Evolutionary conservation across 2,888 invertebrate genomes (phyloP).

Genomic region (Stratiomys singularior): DNA sequence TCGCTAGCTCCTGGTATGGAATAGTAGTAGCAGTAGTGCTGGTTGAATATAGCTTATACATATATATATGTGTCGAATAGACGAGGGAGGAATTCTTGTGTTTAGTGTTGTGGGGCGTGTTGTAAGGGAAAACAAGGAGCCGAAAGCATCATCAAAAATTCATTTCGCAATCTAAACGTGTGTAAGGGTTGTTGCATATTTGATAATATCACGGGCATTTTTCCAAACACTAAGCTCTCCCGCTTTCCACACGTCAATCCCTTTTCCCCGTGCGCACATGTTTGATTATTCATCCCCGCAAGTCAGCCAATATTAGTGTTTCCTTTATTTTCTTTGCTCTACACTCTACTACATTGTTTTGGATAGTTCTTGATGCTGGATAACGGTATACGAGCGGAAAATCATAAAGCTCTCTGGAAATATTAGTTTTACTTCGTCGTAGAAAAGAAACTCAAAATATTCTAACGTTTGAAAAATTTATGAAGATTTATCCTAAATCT

Average conservation of each 20-base stretch:
- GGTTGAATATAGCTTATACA: too few species aligned
- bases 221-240: slow-evolving; percentile 36
- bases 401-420: neutral
- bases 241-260: neutral
- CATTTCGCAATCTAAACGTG: slow-evolving; percentile 67
- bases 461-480: neutral
- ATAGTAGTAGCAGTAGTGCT: too few species aligned
- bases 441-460: neutral
- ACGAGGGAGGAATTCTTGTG: too few species aligned
- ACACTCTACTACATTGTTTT: neutral
- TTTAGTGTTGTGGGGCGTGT: neutral
- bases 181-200: slow-evolving; percentile 66
- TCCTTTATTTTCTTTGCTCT: neutral
- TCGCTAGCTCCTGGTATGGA: slow-evolving; percentile 9
- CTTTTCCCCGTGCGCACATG: neutral
- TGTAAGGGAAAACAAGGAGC: slow-evolving; percentile 52
- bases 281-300: neutral
- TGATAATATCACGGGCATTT: slow-evolving; percentile 54
- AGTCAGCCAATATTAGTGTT: slow-evolving; percentile 28
- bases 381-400: neutral
- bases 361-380: neutral
- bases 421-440: neutral
- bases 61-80: too few species aligned
- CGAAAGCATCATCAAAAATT: slow-evolving; percentile 62
- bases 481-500: too few species aligned